Base-by-base conservation (phyloP, 2,888 invertebrate genomes). In the Hydropsyche betteni region DNA sequence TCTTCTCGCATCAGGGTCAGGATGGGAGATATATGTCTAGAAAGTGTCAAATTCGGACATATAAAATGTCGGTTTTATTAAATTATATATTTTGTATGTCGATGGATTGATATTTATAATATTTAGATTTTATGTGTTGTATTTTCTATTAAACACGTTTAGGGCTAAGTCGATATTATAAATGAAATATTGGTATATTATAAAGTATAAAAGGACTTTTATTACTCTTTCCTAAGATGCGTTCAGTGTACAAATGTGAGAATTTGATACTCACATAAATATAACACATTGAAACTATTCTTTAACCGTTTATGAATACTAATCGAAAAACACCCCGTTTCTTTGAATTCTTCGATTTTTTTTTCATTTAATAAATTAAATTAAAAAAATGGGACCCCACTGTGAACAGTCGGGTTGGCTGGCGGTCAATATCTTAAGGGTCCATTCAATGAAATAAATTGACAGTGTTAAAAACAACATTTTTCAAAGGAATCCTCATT, bases 391-490 rank as follows among this genome's bases (percentile, higher is more conserved):
- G 52, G 33, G 50, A 70, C n/a, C 70, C 70, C 53, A 70, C 70
- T 51, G 70, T 12, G 61, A 53, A 24, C 44, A 72, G 58, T 38
- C n/a, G 55, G 55, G 14, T 51, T 12, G 55, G 55, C n/a, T 71
- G 12, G 44, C 58, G 72, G 72, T 72, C 72, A 58, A 72, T 72
- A 72, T 72, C 33, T 52, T 50, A 24, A 72, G 44, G 55, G 72
- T 10, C 72, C 24, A 16, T 61, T 55, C 36, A 58, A 44, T 38
- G 36, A 58, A 72, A 72, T 72, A 72, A 72, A 72, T 72, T 72
- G 72, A 72, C 72, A 72, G 72, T 72, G 34, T 58, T 72, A 72
- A 72, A 58, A 72, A 72, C 58, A 58, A 55, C 72, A 58, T 72
- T 72, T 72, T 72, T 72, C 72, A 72, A 58, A 44, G 58, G 72